These are phyloP conservation scores for Cheilosia urbana DNA, from an alignment of 2,888 invertebrate species.

Conservation along the genomic window DNA sequence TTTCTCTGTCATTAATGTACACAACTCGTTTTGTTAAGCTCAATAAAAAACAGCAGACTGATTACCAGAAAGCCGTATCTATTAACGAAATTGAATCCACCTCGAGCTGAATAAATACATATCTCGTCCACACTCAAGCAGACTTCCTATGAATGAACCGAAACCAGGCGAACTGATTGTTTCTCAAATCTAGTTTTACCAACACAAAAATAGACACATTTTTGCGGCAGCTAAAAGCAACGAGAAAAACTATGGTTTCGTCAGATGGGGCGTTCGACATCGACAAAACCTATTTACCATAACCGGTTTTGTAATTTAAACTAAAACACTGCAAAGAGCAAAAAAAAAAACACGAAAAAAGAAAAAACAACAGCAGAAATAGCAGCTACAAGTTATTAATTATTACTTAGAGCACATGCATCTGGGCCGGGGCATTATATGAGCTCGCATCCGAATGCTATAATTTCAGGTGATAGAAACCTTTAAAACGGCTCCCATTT, in stretches of 20 bases:
- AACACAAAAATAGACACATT: conserved; percentile 15
- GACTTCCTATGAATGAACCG: conserved; percentile 63
- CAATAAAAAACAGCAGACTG: conserved; percentile 22
- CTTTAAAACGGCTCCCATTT: conserved; percentile 50
- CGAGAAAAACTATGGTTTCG: conserved; percentile 43
- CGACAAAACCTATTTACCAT: conserved; percentile 48
- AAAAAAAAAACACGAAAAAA: not conserved
- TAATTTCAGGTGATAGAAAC: conserved; percentile 27
- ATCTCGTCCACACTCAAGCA: not conserved
- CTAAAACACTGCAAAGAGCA: conserved; percentile 42
- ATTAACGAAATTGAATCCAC: not conserved
- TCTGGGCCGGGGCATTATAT: conserved; percentile 11
- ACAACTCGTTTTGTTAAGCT: not conserved
- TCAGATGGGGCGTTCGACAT: conserved; percentile 55
- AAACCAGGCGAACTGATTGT: conserved; percentile 46
- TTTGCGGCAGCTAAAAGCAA: conserved; percentile 19
- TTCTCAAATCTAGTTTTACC: conserved; percentile 51
- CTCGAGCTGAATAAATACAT: conserved; percentile 11
- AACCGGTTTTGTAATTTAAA: conserved; percentile 64
- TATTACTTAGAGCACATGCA: conserved; percentile 28
- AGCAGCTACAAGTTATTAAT: conserved; percentile 52
- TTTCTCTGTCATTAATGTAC: not conserved
- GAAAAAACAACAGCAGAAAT: conserved; percentile 9
- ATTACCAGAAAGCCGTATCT: conserved; percentile 26
- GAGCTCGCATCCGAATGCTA: conserved; percentile 34